phyloP scores from a whole-genome alignment of 2,113 vertebrate genomes.

The Stomatorhinus ivindoensis region DNA sequence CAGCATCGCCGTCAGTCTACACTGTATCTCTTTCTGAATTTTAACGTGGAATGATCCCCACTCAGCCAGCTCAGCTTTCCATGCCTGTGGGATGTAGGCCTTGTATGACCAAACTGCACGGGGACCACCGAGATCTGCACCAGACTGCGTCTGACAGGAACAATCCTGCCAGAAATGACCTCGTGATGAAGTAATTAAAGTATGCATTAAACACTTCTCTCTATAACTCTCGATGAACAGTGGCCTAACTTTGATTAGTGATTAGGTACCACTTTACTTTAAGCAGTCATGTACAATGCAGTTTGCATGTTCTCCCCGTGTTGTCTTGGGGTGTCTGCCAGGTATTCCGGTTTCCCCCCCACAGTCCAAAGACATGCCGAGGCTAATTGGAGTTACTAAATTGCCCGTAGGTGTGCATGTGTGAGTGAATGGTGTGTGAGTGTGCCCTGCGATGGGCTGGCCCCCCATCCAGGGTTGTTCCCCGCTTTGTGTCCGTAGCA shows the following conservation, averaged over 20 bases:
- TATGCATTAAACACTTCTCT: background rate
- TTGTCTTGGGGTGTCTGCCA: no score
- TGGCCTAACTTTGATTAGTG: background rate
- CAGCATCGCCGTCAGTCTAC: constrained; percentile 1
- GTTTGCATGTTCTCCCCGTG: no score
- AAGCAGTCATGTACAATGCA: no score
- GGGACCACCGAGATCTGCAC: background rate
- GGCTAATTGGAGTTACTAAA: no score
- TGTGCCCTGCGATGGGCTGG: no score
- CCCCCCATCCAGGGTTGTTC: no score
- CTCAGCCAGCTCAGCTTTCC: background rate
- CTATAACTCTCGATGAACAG: background rate
- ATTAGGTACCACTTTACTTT: background rate
- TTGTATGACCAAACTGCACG: background rate
- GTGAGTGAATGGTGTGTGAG: no score
- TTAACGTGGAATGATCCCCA: constrained; percentile 15
- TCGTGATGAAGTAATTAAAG: background rate
- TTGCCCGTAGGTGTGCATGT: no score
- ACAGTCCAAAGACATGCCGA: no score
- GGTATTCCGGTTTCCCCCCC: no score
- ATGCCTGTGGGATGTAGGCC: background rate
- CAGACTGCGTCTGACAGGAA: background rate
- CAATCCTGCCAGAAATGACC: background rate
- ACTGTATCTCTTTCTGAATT: background rate
- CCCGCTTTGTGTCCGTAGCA: no score